Conservation (phyloP, 2,113 vertebrate genomes). For the Nerophis lumbriciformis region DNA sequence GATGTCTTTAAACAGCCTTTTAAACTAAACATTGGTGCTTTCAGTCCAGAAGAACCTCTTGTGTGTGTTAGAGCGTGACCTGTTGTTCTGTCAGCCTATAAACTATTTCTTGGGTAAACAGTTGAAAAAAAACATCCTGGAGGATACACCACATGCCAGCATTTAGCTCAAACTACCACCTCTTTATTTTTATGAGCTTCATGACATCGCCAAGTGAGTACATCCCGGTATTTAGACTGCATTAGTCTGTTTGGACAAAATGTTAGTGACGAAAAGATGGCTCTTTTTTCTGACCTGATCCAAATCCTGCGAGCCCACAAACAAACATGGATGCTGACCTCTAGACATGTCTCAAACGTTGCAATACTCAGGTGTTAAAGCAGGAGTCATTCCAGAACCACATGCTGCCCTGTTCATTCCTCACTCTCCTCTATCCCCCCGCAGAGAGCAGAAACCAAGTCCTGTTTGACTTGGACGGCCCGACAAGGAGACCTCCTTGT, state of each 20-base stretch:
- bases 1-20: slow-evolving; percentile 26
- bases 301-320: slow-evolving; percentile 18
- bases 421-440: slow-evolving; percentile 37
- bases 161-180: slow-evolving; percentile 16
- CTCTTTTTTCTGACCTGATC: slow-evolving; percentile 23
- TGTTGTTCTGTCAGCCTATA: slow-evolving; percentile 35
- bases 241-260: slow-evolving; percentile 24
- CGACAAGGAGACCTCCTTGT: slow-evolving; percentile 52
- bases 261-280: slow-evolving; percentile 12
- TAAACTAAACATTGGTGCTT: slow-evolving; percentile 10
- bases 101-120: slow-evolving; percentile 33
- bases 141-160: slow-evolving; percentile 21
- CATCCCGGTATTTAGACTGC: slow-evolving; percentile 2
- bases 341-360: slow-evolving; percentile 31
- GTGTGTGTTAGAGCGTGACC: slow-evolving; percentile 26
- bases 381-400: slow-evolving; percentile 59
- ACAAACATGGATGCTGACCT: slow-evolving; percentile 33
- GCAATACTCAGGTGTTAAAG: slow-evolving; percentile 56
- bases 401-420: slow-evolving; percentile 42
- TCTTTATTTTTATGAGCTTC: slow-evolving; percentile 23
- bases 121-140: slow-evolving; percentile 34
- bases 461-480: slow-evolving; percentile 63
- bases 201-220: slow-evolving; percentile 24
- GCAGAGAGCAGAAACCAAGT: slow-evolving; percentile 49
- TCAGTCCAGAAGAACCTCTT: slow-evolving; percentile 12